A percentile compares a stretch with the other conserved stretches of the same genome.
These are phyloP conservation scores for Antennarius maculatus DNA, from an alignment of 2,797 vertebrate species.

Conservation along the genomic window DNA sequence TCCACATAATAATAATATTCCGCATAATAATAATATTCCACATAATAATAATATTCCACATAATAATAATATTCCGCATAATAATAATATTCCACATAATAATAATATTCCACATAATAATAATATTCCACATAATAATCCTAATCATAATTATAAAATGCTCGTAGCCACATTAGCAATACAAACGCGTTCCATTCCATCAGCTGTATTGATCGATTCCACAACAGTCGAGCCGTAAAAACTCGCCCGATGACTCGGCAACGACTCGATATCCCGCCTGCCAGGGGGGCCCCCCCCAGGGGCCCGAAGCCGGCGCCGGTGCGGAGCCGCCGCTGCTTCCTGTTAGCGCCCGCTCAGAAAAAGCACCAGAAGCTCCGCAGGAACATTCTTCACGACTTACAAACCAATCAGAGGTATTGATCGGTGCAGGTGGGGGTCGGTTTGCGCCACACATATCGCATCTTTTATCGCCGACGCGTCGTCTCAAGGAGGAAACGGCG, in stretches of 20 bases:
- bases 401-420: not conserved
- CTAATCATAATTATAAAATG: constrained; percentile 35
- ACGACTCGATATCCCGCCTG: constrained; percentile 7
- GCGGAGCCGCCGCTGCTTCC: no score
- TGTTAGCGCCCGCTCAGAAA: no score
- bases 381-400: not conserved
- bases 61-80: no score
- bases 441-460: no score
- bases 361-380: no score
- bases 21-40: no score
- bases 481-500: no score
- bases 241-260: not conserved
- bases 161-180: constrained; percentile 27
- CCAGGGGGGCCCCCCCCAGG: not conserved
- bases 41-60: not conserved
- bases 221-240: not conserved
- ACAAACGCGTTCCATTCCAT: constrained; percentile 10
- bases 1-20: no score
- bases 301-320: no score
- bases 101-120: no score
- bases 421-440: not conserved
- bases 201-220: constrained; percentile 13
- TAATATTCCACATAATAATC: not conserved
- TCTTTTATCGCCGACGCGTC: no score
- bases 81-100: constrained; percentile 29